A percentile compares a stretch with the other conserved stretches of the same genome.
phyloP scores from a whole-genome alignment of 2,797 vertebrate genomes.

The Pangasius sanitwongsei region DNA sequence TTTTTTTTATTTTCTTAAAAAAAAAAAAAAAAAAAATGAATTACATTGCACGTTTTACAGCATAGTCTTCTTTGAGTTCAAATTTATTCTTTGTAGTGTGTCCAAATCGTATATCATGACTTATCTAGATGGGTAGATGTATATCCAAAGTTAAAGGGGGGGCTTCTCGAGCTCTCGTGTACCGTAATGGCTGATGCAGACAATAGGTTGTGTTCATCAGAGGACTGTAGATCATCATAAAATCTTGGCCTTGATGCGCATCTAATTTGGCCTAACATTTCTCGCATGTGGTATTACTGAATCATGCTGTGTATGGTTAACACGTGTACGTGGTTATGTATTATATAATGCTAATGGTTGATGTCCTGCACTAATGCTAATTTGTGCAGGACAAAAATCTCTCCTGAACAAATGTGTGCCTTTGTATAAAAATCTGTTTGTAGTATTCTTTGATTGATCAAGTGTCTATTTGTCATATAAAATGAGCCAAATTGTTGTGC shows the following conservation, averaged over 20 bases:
- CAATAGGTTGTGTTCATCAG: constrained; percentile 33
- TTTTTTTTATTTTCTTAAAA: constrained; percentile 32
- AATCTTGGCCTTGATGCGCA: constrained; percentile 40
- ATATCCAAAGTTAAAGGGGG: constrained; percentile 32
- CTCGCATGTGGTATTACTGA: constrained; percentile 30
- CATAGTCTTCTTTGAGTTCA: not conserved
- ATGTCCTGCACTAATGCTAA: constrained; percentile 41
- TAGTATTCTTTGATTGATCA: constrained; percentile 48
- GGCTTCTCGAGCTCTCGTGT: constrained; percentile 5
- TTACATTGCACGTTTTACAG: constrained; percentile 28
- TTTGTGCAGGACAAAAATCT: constrained; percentile 61
- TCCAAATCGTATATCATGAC: constrained; percentile 35
- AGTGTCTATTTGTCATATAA: constrained; percentile 33
- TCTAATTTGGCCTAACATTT: constrained; percentile 18
- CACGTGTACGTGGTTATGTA: constrained; percentile 26
- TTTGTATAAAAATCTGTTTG: constrained; percentile 60
- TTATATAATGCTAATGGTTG: constrained; percentile 47
- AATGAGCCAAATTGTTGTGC: constrained; percentile 72
- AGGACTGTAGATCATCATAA: constrained; percentile 6
- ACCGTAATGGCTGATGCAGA: constrained; percentile 58
- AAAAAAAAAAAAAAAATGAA: not conserved
- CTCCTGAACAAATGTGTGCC: constrained; percentile 72
- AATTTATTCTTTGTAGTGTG: constrained; percentile 20
- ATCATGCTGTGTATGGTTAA: constrained; percentile 15
- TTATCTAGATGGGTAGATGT: constrained; percentile 4